phyloP scores from a whole-genome alignment of 2,797 vertebrate genomes.

The Falco columbarius region DNA sequence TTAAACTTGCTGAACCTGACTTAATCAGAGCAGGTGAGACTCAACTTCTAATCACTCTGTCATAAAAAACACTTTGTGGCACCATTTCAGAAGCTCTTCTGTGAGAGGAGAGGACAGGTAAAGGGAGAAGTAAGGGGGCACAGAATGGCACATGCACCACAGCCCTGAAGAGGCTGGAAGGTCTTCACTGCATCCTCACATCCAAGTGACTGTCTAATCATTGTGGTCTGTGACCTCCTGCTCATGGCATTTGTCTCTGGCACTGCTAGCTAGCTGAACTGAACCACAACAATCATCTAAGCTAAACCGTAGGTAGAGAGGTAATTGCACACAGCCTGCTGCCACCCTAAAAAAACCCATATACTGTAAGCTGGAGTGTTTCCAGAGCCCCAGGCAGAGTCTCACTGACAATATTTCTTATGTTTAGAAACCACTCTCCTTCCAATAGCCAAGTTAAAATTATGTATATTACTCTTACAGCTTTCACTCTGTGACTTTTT shows the following conservation, averaged over 20 bases:
- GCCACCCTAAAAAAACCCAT: neutral
- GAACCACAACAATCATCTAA: neutral
- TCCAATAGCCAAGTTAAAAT: neutral
- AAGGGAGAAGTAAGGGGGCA: neutral
- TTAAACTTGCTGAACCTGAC: constrained; percentile 28
- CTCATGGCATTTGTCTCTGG: neutral
- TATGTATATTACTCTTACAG: neutral
- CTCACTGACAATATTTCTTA: neutral
- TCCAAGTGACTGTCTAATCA: neutral
- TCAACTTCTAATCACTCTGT: neutral
- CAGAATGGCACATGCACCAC: neutral
- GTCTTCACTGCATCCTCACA: neutral
- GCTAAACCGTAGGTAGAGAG: neutral
- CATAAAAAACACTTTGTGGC: neutral
- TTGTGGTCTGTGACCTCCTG: neutral
- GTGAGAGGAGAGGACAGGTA: neutral
- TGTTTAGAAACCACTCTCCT: constrained; percentile 8
- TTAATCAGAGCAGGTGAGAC: constrained; percentile 4
- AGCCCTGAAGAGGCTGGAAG: neutral
- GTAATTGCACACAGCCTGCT: neutral
- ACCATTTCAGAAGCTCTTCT: neutral
- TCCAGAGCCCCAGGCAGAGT: neutral
- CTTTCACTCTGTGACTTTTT: constrained; percentile 9
- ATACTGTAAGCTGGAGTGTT: neutral
- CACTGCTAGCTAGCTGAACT: neutral